Evolutionary conservation across 1,140 invertebrate species (phyloP).

Genomic region (Atta texana): DNA sequence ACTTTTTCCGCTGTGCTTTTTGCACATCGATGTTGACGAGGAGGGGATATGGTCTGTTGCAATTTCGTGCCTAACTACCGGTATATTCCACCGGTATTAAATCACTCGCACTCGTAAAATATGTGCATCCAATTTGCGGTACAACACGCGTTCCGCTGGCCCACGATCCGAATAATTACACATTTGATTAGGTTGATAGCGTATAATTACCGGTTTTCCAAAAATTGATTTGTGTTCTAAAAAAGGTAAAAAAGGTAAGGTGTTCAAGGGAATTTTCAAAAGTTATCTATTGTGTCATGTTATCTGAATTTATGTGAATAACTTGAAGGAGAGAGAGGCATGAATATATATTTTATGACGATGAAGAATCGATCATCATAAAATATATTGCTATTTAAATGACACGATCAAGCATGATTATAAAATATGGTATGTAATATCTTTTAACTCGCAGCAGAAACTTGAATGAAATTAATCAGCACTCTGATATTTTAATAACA

Average conservation of each 20-base stretch:
- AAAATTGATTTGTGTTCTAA: conserved; percentile 45
- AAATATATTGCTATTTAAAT: background rate
- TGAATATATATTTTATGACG: too few species aligned
- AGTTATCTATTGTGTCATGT: background rate
- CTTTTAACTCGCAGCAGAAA: background rate
- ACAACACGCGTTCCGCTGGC: background rate
- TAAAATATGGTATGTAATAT: background rate
- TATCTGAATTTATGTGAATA: background rate
- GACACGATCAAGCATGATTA: background rate
- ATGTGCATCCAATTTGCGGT: conserved; percentile 51
- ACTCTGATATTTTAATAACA: background rate
- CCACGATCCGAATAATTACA: conserved; percentile 39
- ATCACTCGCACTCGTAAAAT: conserved; percentile 54
- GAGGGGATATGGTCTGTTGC: conserved; percentile 23
- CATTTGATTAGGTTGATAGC: conserved; percentile 49
- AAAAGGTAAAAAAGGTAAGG: background rate
- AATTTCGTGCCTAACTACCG: conserved; percentile 56
- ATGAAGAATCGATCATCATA: background rate
- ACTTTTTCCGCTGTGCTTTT: conserved; percentile 34
- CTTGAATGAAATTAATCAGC: background rate
- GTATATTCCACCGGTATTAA: conserved; percentile 50
- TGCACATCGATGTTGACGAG: conserved; percentile 39
- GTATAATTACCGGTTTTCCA: conserved; percentile 17
- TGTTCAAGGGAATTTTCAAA: background rate
- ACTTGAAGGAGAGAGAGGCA: background rate